Base-by-base conservation (phyloP, 2,113 vertebrate species). In the Oceanodroma tethys region DNA sequence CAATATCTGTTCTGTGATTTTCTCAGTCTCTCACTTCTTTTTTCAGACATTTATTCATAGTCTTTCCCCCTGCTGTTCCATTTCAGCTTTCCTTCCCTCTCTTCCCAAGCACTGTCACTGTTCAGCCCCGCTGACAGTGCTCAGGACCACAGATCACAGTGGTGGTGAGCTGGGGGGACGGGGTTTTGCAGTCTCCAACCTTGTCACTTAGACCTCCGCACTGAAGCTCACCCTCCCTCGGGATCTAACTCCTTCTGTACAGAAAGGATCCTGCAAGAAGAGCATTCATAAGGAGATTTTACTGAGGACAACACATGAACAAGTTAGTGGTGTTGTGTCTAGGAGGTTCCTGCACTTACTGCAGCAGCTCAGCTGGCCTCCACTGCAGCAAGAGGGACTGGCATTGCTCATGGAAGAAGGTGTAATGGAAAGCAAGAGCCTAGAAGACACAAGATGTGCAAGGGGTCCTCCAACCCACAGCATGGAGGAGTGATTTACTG, bases 311-410 rank as follows among this genome's bases (percentile, higher is more conserved):
- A 12, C 18, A 17, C 4, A 8, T 2, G 40, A 56, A 30, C 26
- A 45, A 36, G 50, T 11, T 30, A 23, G 16, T 16, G 16, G 6
- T 34, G 9, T 0, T 21, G 13, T 1, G 1, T 40, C 45, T 30
- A 47, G 50, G 70, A 80, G 10, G 30, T 21, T 66, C 25, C 38
- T 68, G 36, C 32, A 7, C 18, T 59, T 42, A 42, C 6, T 58
- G 58, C 34, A 75, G 66, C 47, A 56, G 70, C 26, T 85, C 38
- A 91, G 27, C 59, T 67, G 73, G 25, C 32, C 34, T 66, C 18
- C 0, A 0, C 20, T 26, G 27, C 7, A 68, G 68, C 42, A 36
- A 53, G 17, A 86, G 23, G 18, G 47, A 75, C 29, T 47, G 68
- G 52, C 30, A 16, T n/a, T 55, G 14, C 25, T 59, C 26, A 3